These are phyloP conservation scores for Penaeus chinensis DNA, from an alignment of 1,140 invertebrate genomes.

Conservation along the genomic window DNA sequence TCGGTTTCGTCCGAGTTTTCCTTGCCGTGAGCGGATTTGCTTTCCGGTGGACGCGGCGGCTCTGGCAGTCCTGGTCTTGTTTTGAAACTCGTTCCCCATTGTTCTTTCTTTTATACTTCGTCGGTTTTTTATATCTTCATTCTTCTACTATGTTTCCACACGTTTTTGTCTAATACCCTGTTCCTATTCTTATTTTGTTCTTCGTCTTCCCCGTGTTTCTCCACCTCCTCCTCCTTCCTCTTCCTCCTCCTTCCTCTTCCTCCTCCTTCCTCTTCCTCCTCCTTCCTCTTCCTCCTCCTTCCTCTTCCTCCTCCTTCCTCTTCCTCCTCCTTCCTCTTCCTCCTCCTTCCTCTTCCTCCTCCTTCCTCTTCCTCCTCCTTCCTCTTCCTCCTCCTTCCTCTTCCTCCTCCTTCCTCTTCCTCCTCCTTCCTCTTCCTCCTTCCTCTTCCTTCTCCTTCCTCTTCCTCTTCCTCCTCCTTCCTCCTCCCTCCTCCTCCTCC, in stretches of 20 bases:
- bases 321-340: no score
- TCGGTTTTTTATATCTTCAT: no score
- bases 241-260: background rate
- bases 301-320: background rate
- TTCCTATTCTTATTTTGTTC: background rate
- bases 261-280: background rate
- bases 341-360: background rate
- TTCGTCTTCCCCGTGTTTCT: background rate
- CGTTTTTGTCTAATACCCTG: no score
- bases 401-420: background rate
- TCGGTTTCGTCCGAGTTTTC: no score
- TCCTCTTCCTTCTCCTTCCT: background rate
- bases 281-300: background rate
- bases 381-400: background rate
- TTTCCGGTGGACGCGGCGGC: no score
- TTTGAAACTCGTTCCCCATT: no score
- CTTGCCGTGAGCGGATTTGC: no score
- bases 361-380: background rate
- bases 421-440: background rate
- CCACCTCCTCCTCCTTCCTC: no score
- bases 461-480: background rate
- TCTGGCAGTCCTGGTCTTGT: no score
- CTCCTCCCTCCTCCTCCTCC: background rate
- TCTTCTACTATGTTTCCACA: no score
- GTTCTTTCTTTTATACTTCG: no score